phyloP scores from a whole-genome alignment of 2,113 vertebrate genomes.

The Hemiscyllium ocellatum region DNA sequence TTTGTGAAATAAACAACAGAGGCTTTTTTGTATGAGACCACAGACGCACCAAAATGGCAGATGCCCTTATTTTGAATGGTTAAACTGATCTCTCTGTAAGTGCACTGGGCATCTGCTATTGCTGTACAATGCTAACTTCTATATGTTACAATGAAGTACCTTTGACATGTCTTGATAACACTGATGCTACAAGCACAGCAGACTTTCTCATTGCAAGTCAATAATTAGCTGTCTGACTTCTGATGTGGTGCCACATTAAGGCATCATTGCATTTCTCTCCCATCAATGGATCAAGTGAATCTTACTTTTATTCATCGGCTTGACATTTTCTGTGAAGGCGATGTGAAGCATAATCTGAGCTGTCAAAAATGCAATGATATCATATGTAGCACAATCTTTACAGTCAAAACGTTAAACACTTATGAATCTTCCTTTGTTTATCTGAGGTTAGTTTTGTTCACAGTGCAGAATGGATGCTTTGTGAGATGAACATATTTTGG shows the following conservation, averaged over 20 bases:
- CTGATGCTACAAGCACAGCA: slow-evolving; percentile 12
- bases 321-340: slow-evolving; percentile 32
- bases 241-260: slow-evolving; percentile 20
- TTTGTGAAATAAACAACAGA: slow-evolving; percentile 66
- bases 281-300: slow-evolving; percentile 30
- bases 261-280: slow-evolving; percentile 12
- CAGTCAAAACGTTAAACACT: slow-evolving; percentile 21
- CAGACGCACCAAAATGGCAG: slow-evolving; percentile 60
- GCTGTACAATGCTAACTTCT: slow-evolving; percentile 57
- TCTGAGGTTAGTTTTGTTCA: slow-evolving; percentile 13
- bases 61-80: slow-evolving; percentile 54
- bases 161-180: slow-evolving; percentile 31
- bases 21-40: slow-evolving; percentile 66
- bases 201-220: slow-evolving; percentile 27
- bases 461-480: slow-evolving; percentile 18
- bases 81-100: slow-evolving; percentile 52
- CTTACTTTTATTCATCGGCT: slow-evolving; percentile 11
- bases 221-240: slow-evolving; percentile 33
- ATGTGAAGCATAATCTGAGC: slow-evolving; percentile 24
- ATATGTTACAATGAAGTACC: slow-evolving; percentile 58
- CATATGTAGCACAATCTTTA: slow-evolving; percentile 16
- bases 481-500: slow-evolving; percentile 16
- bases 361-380: slow-evolving; percentile 34
- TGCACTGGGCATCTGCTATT: slow-evolving; percentile 45
- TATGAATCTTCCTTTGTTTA: slow-evolving; percentile 33